Evolutionary conservation across 2,888 invertebrate species (phyloP), one percentile per base, ranked within the genome.

Genomic region (Heliconius hortense): DNA sequence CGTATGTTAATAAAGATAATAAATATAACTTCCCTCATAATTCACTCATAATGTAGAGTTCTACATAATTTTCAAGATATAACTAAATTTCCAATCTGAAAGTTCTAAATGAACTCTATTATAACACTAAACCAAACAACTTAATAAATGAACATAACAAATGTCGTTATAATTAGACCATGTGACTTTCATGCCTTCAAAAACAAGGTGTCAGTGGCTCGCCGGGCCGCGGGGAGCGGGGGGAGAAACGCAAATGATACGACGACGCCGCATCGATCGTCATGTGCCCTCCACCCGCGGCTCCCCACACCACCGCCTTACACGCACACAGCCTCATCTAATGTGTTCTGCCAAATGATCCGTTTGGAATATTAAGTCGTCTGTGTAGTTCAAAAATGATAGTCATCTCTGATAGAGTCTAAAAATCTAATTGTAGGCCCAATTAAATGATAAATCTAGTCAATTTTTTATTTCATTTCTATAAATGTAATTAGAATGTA

Each of bases 321-420:
- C 83, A 81, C 84, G 80, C 82, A 81, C 82, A 82, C 82, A 80
- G 79, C 80, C 83, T 80, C 84, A 84, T 89, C 90, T 90, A 90
- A 90, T 89, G 91, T 91, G 91, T 90, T 87, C 89, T 90, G 90
- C 90, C 92, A 92, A 93, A 93, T 93, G 92, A 92, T 89, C 92
- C 90, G 88, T 84, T 82, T 79, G 85, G 89, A 90, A 91, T 90
- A 91, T 82, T 82, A 83, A 83, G 81, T 74, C 82, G 82, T 84
- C 84, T 82, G 82, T 81, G 77, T 81, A 82, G 80, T 81, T 80
- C 75, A 81, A 84, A 86, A 84, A 80, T 81, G 83, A 84, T 82
- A 83, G 83, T 86, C 85, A 86, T 85, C 79, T 74, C 72, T 69
- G 71, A 75, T 77, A 18, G 7, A 68, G 26, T 28, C 26, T 56